A percentile compares a stretch with the other conserved stretches of the same genome.
These are phyloP conservation scores for Rhopilema esculentum DNA, from an alignment of 30 jellyfish, hydroid and myxozoan species.

Conservation along the genomic window DNA sequence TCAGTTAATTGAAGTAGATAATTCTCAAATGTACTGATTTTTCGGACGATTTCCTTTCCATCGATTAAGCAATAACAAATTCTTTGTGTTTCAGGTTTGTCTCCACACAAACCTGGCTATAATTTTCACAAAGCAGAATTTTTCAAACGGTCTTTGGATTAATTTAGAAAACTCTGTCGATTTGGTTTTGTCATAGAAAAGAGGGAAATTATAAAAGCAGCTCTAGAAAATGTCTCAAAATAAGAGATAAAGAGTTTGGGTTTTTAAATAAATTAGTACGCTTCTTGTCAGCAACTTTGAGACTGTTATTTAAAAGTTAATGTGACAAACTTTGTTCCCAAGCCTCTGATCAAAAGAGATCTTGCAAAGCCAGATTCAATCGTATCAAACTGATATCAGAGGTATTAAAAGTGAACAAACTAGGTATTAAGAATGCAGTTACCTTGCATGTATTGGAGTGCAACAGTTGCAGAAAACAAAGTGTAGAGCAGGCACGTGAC, in stretches of 20 bases:
- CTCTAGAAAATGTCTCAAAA: no score
- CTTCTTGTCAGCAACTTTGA: not conserved
- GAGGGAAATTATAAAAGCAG: no score
- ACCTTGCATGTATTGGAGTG: constrained; percentile 72
- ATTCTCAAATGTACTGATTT: not conserved
- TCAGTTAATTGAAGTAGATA: not conserved
- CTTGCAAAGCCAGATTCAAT: not conserved
- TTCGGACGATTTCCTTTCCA: not conserved
- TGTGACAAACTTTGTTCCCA: not conserved
- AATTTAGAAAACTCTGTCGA: no score
- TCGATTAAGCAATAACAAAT: not conserved
- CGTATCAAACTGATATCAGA: not conserved
- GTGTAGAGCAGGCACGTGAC: constrained; percentile 60
- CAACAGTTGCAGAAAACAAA: constrained; percentile 59
- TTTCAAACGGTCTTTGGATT: no score
- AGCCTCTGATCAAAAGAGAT: not conserved
- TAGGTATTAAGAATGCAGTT: no score
- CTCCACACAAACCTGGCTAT: no score
- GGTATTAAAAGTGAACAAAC: no score
- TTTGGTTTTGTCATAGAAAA: no score
- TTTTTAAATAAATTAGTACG: not conserved
- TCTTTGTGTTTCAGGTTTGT: no score
- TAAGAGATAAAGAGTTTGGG: not conserved
- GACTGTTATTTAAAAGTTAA: not conserved
- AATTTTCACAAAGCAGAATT: no score